Percentiles rank a stretch among this genome's conserved stretches.
phyloP scores from a whole-genome alignment of 1,140 invertebrate species.

The Zelostemma sp. region DNA sequence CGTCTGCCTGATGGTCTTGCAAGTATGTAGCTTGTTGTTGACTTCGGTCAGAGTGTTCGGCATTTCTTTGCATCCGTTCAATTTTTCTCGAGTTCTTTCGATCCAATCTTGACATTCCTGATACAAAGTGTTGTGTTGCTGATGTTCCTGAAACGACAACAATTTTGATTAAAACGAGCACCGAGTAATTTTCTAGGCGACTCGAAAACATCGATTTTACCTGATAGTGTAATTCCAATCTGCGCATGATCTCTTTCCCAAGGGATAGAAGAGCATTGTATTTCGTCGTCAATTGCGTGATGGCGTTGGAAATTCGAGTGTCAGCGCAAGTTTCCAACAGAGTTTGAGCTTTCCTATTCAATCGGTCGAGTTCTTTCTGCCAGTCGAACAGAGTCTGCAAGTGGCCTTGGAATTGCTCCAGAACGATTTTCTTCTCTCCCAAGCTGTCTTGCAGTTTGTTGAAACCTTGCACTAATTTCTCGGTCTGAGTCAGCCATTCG shows the following conservation, averaged over 20 bases:
- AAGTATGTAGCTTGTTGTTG: conserved; percentile 84
- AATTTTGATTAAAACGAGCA: conserved; percentile 21
- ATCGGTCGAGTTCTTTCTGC: conserved; percentile 90
- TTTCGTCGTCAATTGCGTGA: conserved; percentile 94
- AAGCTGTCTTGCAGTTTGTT: conserved; percentile 91
- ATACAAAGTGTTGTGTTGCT: conserved; percentile 88
- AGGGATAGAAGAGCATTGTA: conserved; percentile 92
- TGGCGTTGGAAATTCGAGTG: conserved; percentile 92
- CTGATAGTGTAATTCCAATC: conserved; percentile 91
- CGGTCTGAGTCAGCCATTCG: conserved; percentile 90
- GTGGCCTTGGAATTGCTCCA: conserved; percentile 92
- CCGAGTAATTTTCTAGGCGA: too few relatives aligned
- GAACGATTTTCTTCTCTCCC: conserved; percentile 88
- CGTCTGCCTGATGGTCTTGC: conserved; percentile 86
- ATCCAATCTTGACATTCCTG: conserved; percentile 94
- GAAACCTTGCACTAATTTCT: conserved; percentile 88
- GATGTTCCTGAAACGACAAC: conserved; percentile 77
- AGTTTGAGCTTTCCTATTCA: conserved; percentile 93
- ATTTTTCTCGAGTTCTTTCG: conserved; percentile 86
- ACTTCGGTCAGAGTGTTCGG: conserved; percentile 84
- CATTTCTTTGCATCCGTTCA: conserved; percentile 81
- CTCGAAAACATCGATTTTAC: too few relatives aligned
- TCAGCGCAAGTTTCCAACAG: conserved; percentile 93
- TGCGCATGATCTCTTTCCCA: conserved; percentile 93
- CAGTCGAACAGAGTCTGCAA: conserved; percentile 93